These are phyloP conservation scores for Valencia hispanica DNA, from an alignment of 2,797 vertebrate species.

Conservation along the genomic window DNA sequence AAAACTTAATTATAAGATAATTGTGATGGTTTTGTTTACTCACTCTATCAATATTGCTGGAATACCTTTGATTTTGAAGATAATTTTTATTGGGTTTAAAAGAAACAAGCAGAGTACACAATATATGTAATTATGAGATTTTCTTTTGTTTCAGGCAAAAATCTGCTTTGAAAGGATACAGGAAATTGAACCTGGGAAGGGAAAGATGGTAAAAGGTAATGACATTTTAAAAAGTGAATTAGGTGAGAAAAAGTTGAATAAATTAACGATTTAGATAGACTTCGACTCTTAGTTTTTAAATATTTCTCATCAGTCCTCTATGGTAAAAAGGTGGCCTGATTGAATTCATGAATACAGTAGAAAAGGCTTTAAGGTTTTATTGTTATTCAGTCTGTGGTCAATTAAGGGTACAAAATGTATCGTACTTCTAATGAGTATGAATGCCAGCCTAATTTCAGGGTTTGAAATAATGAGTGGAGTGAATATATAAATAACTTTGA, in stretches of 20 bases:
- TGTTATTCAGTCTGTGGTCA: neutral
- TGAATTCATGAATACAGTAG: neutral
- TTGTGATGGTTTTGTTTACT: neutral
- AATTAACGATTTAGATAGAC: neutral
- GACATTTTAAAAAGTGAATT: neutral
- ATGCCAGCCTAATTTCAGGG: neutral
- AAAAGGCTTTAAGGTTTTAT: neutral
- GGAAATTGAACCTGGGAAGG: constrained; percentile 80
- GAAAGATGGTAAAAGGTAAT: constrained; percentile 85
- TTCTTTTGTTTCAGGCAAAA: constrained; percentile 79
- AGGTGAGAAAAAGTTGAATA: neutral
- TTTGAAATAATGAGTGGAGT: neutral
- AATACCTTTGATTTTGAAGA: neutral
- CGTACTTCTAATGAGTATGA: neutral
- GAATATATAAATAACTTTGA: neutral
- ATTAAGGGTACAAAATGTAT: neutral
- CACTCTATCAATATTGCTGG: neutral
- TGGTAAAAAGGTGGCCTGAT: neutral
- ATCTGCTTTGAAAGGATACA: constrained; percentile 86
- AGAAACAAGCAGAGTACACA: neutral
- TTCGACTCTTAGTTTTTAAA: neutral
- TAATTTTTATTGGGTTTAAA: neutral
- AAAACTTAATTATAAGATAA: neutral
- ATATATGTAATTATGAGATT: constrained; percentile 19
- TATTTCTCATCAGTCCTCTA: neutral